Conservation (phyloP, 2,797 vertebrate species). For the Poeciliopsis presidionis region DNA sequence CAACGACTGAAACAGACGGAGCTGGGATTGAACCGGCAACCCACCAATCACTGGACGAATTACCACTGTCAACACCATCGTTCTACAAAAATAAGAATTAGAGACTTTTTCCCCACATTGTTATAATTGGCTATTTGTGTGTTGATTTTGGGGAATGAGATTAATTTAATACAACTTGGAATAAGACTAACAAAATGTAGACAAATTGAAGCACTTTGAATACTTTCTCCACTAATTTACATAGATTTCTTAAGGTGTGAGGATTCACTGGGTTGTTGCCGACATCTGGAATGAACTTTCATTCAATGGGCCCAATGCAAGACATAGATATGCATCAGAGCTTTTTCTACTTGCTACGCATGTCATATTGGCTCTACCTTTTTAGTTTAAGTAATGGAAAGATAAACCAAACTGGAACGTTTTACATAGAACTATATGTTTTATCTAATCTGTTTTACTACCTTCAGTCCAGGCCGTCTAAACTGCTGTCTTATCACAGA, state of each 20-base stretch:
- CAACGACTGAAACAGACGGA: too few species aligned
- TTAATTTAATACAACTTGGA: too few species aligned
- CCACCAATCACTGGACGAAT: too few species aligned
- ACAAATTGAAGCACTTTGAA: too few species aligned
- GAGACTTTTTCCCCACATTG: too few species aligned
- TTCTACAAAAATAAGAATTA: too few species aligned
- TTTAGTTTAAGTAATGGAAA: not conserved
- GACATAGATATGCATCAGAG: not conserved
- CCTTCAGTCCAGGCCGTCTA: slow-evolving; percentile 24
- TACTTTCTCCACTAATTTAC: not conserved
- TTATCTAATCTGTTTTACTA: not conserved
- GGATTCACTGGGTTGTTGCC: not conserved
- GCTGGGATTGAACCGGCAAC: too few species aligned
- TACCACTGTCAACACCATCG: too few species aligned
- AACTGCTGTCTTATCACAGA: slow-evolving; percentile 23
- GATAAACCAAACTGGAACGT: not conserved
- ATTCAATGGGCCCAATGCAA: not conserved
- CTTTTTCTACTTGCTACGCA: not conserved
- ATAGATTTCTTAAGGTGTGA: not conserved
- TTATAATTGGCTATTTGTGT: too few species aligned
- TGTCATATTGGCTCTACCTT: not conserved
- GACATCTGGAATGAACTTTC: not conserved
- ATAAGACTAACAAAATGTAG: too few species aligned
- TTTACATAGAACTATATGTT: not conserved
- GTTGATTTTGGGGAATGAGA: too few species aligned